Conservation (phyloP, 2,797 vertebrate species). For the Benthosema pterotum region DNA sequence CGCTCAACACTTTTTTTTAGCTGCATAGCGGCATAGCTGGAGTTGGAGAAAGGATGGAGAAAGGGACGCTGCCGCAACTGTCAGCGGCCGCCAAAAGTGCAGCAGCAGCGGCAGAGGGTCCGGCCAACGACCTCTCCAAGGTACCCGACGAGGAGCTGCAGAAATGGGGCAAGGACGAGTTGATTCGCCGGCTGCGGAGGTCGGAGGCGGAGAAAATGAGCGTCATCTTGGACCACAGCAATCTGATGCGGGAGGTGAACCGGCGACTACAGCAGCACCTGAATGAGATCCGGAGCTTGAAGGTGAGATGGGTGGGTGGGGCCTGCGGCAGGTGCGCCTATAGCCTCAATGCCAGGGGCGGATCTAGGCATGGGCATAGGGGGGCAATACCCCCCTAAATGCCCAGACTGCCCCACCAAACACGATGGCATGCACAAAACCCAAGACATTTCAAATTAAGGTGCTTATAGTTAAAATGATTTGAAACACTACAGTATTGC, state of each 20-base stretch:
- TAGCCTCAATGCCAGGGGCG: no score
- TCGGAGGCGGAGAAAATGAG: constrained; percentile 93
- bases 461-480: no score
- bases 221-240: constrained; percentile 95
- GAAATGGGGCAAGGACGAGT: constrained; percentile 92
- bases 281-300: constrained; percentile 93
- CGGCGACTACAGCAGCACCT: constrained; percentile 95
- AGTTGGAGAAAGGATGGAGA: constrained; percentile 69
- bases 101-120: no score
- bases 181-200: constrained; percentile 89
- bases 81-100: constrained; percentile 80
- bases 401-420: no score
- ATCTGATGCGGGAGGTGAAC: constrained; percentile 96
- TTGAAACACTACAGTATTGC: no score
- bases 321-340: background rate
- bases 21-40: constrained; percentile 8
- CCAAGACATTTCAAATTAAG: no score
- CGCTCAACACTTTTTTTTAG: constrained; percentile 14
- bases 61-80: constrained; percentile 53
- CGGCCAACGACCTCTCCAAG: constrained; percentile 88
- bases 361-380: no score
- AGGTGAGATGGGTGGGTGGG: constrained; percentile 80
- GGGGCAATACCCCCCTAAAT: no score
- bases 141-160: constrained; percentile 91
- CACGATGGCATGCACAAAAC: no score